Evolutionary conservation across 2,888 invertebrate genomes (phyloP), one percentile per base, ranked within the genome.

Genomic region (Nudaria mundana): DNA sequence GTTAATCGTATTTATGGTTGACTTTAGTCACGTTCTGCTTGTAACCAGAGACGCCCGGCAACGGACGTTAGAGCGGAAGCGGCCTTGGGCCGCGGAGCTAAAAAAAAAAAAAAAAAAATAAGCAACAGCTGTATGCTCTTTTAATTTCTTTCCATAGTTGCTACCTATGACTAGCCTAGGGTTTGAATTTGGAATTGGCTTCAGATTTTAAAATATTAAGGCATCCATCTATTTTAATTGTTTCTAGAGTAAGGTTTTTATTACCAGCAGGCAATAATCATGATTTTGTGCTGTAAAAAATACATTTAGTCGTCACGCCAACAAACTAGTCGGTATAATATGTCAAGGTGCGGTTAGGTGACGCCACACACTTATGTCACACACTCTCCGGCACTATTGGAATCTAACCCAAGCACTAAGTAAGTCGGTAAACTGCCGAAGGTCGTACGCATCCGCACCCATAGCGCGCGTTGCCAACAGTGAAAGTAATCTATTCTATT

Each of bases 301-400:
- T 42, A 31, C 23, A 39, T 50, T 50, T 37, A n/a, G n/a, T 14
- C 35, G 41, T 51, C 32, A 45, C 25, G 35, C 41, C 37, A 43
- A 38, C 31, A 32, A 24, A 44, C 49, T 33, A 44, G 47, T 60
- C 47, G 48, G 39, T 65, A 58, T 72, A 74, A 71, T 66, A 71
- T 81, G 83, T 81, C 84, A 84, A 85, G 86, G 86, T 76, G 75
- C 65, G 69, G 64, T 66, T 56, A 44, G 63, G 65, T 84, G 84
- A 85, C 83, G 82, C 72, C 83, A 82, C 52, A 47, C 46, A 63
- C 64, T 84, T 84, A 83, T 83, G 81, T 85, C 83, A 85, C 82
- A 81, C 69, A 73, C 70, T 71, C 67, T 75, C 67, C 64, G 66
- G 56, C 62, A 65, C 56, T 59, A 64, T 63, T 68, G 59, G 66